A percentile compares a stretch with the other conserved stretches of the same genome.
Evolutionary conservation across 2,113 vertebrate genomes (phyloP).

Genomic region (Catharus minimus): DNA sequence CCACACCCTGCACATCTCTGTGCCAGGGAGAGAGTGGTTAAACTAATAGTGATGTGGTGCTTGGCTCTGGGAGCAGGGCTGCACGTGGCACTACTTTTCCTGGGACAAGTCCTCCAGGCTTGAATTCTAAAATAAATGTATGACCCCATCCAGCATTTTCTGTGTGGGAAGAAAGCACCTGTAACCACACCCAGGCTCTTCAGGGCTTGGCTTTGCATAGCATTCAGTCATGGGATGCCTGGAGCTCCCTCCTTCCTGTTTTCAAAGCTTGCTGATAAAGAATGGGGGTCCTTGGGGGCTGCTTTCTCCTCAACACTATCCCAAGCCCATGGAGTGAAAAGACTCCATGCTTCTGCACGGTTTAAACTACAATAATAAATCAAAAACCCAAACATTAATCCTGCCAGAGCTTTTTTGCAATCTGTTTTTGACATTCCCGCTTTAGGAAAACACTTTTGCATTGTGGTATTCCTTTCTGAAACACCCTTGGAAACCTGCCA

Average conservation of each 20-base stretch:
- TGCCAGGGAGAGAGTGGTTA: background rate
- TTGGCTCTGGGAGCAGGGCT: accelerated
- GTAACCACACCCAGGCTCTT: background rate
- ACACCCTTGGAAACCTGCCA: background rate
- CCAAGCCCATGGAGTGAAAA: background rate
- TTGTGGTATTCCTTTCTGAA: background rate
- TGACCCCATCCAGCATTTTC: background rate
- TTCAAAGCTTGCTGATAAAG: background rate
- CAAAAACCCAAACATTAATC: background rate
- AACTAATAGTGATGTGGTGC: background rate
- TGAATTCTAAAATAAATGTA: background rate
- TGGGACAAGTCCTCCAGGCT: background rate
- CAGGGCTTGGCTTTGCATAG: background rate
- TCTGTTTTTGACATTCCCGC: accelerated
- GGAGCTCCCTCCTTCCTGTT: background rate
- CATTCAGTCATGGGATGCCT: background rate
- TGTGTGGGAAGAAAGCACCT: background rate
- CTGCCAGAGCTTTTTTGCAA: background rate
- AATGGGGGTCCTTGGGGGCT: background rate
- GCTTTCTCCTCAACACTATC: background rate
- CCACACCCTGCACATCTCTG: background rate
- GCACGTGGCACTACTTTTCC: background rate
- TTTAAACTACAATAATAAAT: background rate
- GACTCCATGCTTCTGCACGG: background rate
- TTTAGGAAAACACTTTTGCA: background rate